Base-by-base conservation (phyloP, 2,888 invertebrate genomes). In the Perizoma affinitatum region DNA sequence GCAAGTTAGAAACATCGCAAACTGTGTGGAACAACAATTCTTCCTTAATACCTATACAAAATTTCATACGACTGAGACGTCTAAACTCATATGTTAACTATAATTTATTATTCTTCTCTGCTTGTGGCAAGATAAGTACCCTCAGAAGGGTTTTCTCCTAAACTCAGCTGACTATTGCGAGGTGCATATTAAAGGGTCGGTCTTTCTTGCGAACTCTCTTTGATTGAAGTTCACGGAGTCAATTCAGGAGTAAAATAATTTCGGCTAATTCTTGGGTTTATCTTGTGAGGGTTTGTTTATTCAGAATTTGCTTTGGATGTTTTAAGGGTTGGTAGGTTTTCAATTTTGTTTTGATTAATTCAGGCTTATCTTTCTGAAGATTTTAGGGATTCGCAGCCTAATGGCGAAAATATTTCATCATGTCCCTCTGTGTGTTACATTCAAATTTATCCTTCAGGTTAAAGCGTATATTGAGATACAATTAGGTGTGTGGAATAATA, bases 151-250 rank as follows among this genome's bases (percentile, higher is more conserved):
- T 83, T 85, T 85, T 86, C 88, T 85, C 85, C 82, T 88, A 83
- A 88, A 87, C 87, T 88, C 83, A 82, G 81, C 86, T 86, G 80
- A 79, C 85, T 80, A 89, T 88, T 89, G 90, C 87, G 83, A 84
- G 86, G 84, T 87, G 89, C 89, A 89, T 90, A 88, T 89, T 88
- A 87, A 89, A 87, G 79, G 79, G 82, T 76, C 73, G 73, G 83
- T 76, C 76, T 82, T 86, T 82, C 86, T 86, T 85, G 79, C 78
- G 75, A 82, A 83, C 80, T 80, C 79, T 74, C 76, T 80, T 82
- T 85, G 86, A 88, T 89, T 87, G 85, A 87, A 84, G 82, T 85
- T 85, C 80, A 71, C 73, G 72, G 58, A 67, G 78, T 79, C 79
- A 83, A 84, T 87, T 83, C 78, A 75, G 69, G 78, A 79, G 79